A percentile compares a stretch with the other conserved stretches of the same genome.
These are phyloP conservation scores for Aplodontia rufa DNA, from an alignment of 2,113 vertebrate species.

Conservation along the genomic window DNA sequence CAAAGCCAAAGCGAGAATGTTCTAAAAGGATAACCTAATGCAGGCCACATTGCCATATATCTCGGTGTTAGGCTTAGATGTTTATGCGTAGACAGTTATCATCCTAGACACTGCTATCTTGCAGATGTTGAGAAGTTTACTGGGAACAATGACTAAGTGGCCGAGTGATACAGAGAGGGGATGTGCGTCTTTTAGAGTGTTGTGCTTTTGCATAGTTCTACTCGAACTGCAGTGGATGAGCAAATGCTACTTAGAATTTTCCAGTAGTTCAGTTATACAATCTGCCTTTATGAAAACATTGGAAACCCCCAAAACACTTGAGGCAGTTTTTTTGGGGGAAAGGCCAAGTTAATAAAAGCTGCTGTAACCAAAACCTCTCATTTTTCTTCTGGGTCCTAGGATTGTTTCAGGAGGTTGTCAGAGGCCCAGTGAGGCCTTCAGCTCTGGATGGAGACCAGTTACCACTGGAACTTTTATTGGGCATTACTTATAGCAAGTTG, in stretches of 20 bases:
- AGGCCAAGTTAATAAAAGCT: background rate
- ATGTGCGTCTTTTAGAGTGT: background rate
- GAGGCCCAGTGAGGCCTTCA: background rate
- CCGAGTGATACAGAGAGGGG: background rate
- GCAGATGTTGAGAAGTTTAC: background rate
- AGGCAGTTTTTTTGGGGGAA: background rate
- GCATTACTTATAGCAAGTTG: background rate
- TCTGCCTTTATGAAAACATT: background rate
- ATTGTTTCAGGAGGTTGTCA: background rate
- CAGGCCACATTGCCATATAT: background rate
- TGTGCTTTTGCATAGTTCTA: background rate
- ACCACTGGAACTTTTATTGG: background rate
- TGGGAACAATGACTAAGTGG: background rate
- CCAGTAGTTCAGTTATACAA: background rate
- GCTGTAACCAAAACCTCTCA: background rate
- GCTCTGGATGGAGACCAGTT: background rate
- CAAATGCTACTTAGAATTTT: background rate
- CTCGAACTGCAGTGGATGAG: background rate
- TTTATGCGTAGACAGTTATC: background rate
- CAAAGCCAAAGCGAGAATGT: background rate
- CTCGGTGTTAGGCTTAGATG: background rate
- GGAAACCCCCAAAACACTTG: background rate
- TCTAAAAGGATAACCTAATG: background rate
- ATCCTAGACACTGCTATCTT: background rate
- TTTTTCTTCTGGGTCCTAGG: background rate